Evolutionary conservation across 2,888 invertebrate species (phyloP), one percentile per base, ranked within the genome.

Genomic region (Patella ulyssiponensis): DNA sequence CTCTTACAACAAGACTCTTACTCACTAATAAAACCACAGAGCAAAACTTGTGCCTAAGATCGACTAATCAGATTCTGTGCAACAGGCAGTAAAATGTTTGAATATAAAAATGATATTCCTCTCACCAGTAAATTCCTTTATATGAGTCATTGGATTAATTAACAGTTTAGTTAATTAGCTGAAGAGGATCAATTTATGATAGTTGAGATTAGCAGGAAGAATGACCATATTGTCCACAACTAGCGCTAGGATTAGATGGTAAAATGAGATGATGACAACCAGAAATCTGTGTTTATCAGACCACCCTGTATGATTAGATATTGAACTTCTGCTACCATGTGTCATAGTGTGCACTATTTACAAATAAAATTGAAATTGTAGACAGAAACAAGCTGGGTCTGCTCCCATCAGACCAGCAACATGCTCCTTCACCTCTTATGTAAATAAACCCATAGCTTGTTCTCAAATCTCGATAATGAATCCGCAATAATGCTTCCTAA

Each of bases 91-190:
- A 44, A 44, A 44, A 44, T 44, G 44, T 44, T 44, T 44, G 44
- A 44, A 44, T 44, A 44, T 44, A 44, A 44, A 9, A 64, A 64
- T 64, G 64, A 64, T 23, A 64, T 64, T 64, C 11, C 23, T 64
- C 64, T 20, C 20, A 20, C 64, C 20, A 23, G 20, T 64, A 64
- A 20, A 64, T 64, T 64, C 64, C 64, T 64, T 15, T 23, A 64
- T 23, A 64, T 64, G 64, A 64, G 64, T 64, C 64, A 64, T 64
- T 20, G 64, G 64, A 64, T 64, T 64, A 64, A 64, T 64, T 64
- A 64, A 64, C 20, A 23, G 64, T 20, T 64, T 64, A 23, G 64
- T 64, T 64, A 64, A 64, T 64, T 64, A 64, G 23, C 23, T 23
- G 64, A 23, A 23, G 64, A 64, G 64, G 20, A 64, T 64, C 64